These are phyloP conservation scores for Cheilosia urbana DNA, from an alignment of 2,888 invertebrate genomes.

Conservation along the genomic window DNA sequence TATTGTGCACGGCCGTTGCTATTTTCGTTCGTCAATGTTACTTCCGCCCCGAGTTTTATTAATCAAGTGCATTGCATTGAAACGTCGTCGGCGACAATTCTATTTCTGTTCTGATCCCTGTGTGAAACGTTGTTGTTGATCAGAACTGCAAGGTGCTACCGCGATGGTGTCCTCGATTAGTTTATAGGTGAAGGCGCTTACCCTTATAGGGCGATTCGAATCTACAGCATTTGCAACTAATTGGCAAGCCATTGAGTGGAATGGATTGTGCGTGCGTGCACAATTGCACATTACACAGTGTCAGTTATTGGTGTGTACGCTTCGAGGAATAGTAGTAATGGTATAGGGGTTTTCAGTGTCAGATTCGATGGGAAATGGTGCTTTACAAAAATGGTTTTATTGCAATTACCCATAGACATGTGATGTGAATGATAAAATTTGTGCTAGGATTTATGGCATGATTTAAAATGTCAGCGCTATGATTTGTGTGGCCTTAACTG, in stretches of 20 bases:
- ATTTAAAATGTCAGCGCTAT: too few relatives aligned
- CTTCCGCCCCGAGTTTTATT: conserved; percentile 65
- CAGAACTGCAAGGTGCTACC: conserved; percentile 64
- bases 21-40: conserved; percentile 64
- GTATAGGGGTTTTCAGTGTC: neutral
- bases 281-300: neutral
- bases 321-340: neutral
- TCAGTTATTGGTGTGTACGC: neutral
- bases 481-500: too few relatives aligned
- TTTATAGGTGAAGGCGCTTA: conserved; percentile 46
- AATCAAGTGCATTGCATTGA: conserved; percentile 74
- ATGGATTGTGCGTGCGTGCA: conserved; percentile 15
- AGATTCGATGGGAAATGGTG: neutral
- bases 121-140: conserved; percentile 47
- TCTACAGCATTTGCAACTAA: conserved; percentile 17
- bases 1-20: conserved; percentile 39
- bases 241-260: neutral
- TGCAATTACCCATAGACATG: conserved; percentile 6
- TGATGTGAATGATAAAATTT: neutral
- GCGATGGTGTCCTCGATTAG: conserved; percentile 52
- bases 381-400: neutral
- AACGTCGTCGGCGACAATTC: conserved; percentile 59
- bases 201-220: conserved; percentile 45
- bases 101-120: conserved; percentile 51
- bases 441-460: neutral